These are phyloP conservation scores for Catharus minimus DNA, from an alignment of 2,113 vertebrate species.

Conservation along the genomic window DNA sequence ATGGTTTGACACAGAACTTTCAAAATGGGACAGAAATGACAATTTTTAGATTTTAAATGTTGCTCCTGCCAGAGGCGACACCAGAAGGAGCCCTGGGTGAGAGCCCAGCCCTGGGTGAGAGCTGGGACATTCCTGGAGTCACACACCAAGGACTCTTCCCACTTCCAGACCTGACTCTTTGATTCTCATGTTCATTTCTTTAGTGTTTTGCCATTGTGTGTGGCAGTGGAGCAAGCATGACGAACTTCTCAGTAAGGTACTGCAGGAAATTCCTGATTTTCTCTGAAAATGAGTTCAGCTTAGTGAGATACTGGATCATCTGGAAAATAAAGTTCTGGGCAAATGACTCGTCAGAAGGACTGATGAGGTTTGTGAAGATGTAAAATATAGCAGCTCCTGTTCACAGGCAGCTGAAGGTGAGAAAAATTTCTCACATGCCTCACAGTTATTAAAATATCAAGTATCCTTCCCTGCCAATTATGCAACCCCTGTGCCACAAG, in stretches of 20 bases:
- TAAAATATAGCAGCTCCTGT: conserved; percentile 5
- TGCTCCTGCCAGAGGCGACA: neutral
- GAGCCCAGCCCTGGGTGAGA: neutral
- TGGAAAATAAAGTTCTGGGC: conserved; percentile 32
- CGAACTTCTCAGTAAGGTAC: neutral
- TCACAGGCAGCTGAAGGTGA: conserved; percentile 4
- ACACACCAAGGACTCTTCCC: neutral
- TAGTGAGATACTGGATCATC: neutral
- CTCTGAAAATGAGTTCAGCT: neutral
- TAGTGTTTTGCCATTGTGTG: neutral
- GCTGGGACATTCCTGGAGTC: neutral
- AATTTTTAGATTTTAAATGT: neutral
- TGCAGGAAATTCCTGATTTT: neutral
- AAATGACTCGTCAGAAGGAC: conserved; percentile 16
- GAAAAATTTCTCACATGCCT: neutral
- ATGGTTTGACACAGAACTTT: neutral
- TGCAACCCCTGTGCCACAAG: neutral
- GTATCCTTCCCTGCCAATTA: conserved; percentile 16
- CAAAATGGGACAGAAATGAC: accelerated
- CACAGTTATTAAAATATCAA: conserved; percentile 37
- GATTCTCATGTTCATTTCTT: neutral
- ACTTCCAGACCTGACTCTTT: neutral
- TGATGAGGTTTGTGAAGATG: neutral
- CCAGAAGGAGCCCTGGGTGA: neutral
- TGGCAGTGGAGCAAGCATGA: neutral